Evolutionary conservation across 2,113 vertebrate genomes (phyloP).

Genomic region (Equus quagga): DNA sequence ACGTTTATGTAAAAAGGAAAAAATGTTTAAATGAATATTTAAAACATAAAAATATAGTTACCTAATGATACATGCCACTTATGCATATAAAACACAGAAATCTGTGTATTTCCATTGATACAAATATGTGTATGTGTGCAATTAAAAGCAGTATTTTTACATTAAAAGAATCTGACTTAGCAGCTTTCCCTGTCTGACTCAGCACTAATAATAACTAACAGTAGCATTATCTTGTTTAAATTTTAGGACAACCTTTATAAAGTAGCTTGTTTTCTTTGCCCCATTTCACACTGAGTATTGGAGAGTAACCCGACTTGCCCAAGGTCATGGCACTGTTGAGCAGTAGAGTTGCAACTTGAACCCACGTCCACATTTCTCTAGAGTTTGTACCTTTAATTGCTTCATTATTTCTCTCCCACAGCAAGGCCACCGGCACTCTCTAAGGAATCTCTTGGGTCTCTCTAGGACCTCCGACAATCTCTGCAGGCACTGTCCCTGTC

Average conservation of each 20-base stretch:
- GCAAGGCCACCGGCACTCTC: background rate
- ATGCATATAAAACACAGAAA: background rate
- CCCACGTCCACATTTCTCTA: background rate
- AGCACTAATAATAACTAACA: background rate
- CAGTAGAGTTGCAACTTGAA: background rate
- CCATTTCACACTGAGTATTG: background rate
- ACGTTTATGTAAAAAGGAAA: background rate
- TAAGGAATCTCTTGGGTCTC: background rate
- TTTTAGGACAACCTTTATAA: background rate
- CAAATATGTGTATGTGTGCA: background rate
- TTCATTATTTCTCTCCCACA: background rate
- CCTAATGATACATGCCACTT: background rate
- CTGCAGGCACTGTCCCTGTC: background rate
- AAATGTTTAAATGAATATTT: background rate
- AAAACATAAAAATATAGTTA: background rate
- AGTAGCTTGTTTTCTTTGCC: background rate
- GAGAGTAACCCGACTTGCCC: background rate
- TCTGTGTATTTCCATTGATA: background rate
- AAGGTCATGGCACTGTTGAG: background rate
- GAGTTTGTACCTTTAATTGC: background rate
- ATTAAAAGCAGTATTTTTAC: background rate
- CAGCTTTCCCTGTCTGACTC: background rate
- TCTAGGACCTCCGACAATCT: background rate
- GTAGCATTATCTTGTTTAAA: background rate
- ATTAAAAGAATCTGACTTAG: conserved; percentile 22